Evolutionary conservation across 2,888 invertebrate genomes (phyloP), one percentile per base, ranked within the genome.

Genomic region (Ichneumon xanthorius): DNA sequence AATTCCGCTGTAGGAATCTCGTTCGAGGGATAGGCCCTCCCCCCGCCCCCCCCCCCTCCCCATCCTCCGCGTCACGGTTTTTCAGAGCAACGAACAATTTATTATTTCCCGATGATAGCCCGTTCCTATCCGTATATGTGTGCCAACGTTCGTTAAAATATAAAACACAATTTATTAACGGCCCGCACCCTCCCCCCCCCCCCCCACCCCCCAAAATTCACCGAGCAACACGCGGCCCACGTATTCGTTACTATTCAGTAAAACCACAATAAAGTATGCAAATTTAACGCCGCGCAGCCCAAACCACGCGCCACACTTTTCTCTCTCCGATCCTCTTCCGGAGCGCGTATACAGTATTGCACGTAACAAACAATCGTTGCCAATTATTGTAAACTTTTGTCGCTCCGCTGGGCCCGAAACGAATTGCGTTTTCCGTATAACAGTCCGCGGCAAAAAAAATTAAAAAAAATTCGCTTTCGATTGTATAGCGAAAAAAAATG

Each of bases 311-410:
- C 22, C 26, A 53, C 48, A 67, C 26, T 65, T 65, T 76, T 65
- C 61, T 72, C 55, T 53, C 71, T 19, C 71, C 45, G 19, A n/a
- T 53, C 50, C 22, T n/a, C 4, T 53, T 53, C 33, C 50, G 19
- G 4, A 7, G 26, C n/a, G 33, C 7, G 11, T 30, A n/a, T 48
- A 45, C 68, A 89, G 82, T 19, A 53, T 63, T 40, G 63, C 65
- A 50, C 55, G 55, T 19, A 58, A 70, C 40, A 68, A 71, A 79
- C 70, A 37, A 71, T 61, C 71, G 70, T 22, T 33, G 70, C 70
- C 70, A 78, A 70, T 78, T 76, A 55, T 77, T 77, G 81, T 33
- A 71, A 82, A 82, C 87, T 89, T 89, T 88, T 86, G 87, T 85
- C 87, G 86, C 88, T 87, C 83, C 89, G 84, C 85, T 14, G 30